A percentile compares a stretch with the other conserved stretches of the same genome.
phyloP scores from a whole-genome alignment of 2,888 invertebrate genomes.

The Junonia oenone region DNA sequence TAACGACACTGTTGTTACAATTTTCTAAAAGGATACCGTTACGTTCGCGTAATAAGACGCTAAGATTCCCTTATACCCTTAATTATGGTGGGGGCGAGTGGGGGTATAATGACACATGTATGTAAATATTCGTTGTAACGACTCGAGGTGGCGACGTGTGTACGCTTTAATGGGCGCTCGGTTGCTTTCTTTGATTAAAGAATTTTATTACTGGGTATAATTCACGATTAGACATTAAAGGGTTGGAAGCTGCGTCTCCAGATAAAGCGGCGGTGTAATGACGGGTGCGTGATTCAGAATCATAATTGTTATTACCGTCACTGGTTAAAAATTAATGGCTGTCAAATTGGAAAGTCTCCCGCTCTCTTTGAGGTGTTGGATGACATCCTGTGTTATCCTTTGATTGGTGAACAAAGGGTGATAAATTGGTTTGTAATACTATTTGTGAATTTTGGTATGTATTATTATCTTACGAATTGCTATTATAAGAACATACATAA shows the following conservation, averaged over 20 bases:
- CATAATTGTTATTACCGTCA: slow-evolving; percentile 65
- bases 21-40: slow-evolving; percentile 79
- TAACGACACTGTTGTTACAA: slow-evolving; percentile 73
- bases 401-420: slow-evolving; percentile 10
- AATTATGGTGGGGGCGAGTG: slow-evolving; percentile 64
- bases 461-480: neutral
- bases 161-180: slow-evolving; percentile 69
- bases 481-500: neutral
- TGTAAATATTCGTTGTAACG: slow-evolving; percentile 76
- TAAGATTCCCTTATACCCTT: slow-evolving; percentile 79
- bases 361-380: slow-evolving; percentile 9
- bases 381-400: slow-evolving; percentile 15
- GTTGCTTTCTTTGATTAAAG: slow-evolving; percentile 80
- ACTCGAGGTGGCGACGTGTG: slow-evolving; percentile 74
- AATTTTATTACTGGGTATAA: slow-evolving; percentile 78
- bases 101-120: slow-evolving; percentile 76
- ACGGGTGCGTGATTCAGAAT: slow-evolving; percentile 74
- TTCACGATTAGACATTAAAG: slow-evolving; percentile 78
- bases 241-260: slow-evolving; percentile 62
- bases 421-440: neutral
- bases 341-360: slow-evolving; percentile 22
- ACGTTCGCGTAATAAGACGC: slow-evolving; percentile 78
- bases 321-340: slow-evolving; percentile 35
- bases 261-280: slow-evolving; percentile 73
- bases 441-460: neutral